These are phyloP conservation scores for Crotophaga sulcirostris DNA, from an alignment of 2,113 vertebrate species.

Conservation along the genomic window DNA sequence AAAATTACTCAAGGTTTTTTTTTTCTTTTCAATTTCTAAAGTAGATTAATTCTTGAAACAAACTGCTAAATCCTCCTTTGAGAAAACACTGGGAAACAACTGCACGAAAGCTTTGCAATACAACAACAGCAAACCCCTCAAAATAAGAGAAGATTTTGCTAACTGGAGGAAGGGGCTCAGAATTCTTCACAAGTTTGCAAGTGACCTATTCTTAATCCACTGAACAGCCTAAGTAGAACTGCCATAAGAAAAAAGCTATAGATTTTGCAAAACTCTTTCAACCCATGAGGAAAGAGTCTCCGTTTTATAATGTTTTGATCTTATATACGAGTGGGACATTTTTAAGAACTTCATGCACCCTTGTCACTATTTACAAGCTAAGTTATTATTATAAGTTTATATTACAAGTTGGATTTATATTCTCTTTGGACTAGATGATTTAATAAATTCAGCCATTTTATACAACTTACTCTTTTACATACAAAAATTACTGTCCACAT, in stretches of 20 bases:
- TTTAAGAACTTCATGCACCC: slow-evolving; percentile 53
- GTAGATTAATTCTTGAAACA: background rate
- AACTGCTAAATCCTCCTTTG: background rate
- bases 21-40: background rate
- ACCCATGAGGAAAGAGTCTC: background rate
- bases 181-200: background rate
- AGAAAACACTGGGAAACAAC: background rate
- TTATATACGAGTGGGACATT: slow-evolving; percentile 28
- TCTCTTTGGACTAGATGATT: slow-evolving; percentile 26
- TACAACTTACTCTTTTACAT: slow-evolving; percentile 22
- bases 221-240: background rate
- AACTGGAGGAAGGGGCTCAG: background rate
- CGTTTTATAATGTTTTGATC: background rate
- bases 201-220: background rate
- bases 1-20: background rate
- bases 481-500: slow-evolving; percentile 13
- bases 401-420: slow-evolving; percentile 43
- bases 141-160: background rate
- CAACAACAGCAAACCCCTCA: background rate
- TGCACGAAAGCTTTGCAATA: background rate
- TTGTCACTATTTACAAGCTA: slow-evolving; percentile 59
- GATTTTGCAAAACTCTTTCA: background rate
- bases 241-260: background rate
- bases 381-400: slow-evolving; percentile 27
- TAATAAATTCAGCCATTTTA: slow-evolving; percentile 15